Evolutionary conservation across 2,888 invertebrate genomes (phyloP), one percentile per base, ranked within the genome.

Genomic region (Sesia bembeciformis): DNA sequence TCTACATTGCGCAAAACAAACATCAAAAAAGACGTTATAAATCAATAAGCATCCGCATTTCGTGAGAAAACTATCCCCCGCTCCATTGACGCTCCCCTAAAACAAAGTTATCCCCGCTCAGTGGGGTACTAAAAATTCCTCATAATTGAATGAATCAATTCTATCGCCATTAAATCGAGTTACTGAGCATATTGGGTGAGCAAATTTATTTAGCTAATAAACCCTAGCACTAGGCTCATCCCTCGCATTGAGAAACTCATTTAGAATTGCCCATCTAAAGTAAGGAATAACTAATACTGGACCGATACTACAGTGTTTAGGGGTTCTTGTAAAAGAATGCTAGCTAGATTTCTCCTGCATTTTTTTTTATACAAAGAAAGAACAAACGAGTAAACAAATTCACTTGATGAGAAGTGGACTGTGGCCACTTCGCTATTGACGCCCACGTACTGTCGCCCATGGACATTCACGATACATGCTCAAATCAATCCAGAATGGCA

Each of bases 81-180:
- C 57, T 50, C 38, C 7, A 50, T 50, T 60, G 43, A 54, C 43
- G 57, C 57, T 59, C 71, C 85, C 87, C 83, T 82, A 84, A 82
- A 87, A 86, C 86, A 86, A 87, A 85, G 85, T 85, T 82, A 81
- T 73, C 81, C 81, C 75, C 76, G 77, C 78, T 73, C 83, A 67
- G 72, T 75, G 76, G 85, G 85, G 86, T 77, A 84, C 85, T 88
- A 88, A 89, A 89, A 89, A 88, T 88, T 88, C 86, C 86, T 81
- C 81, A 75, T 89, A 89, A 89, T 88, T 88, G 89, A 89, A 88
- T 89, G 88, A 89, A 87, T 89, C 88, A 87, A 88, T 89, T 87
- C 88, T 82, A 87, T 86, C 81, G 83, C 87, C 84, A 89, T 89
- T 89, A 88, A 89, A 89, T 89, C 88, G 84, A 88, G 87, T 89